Evolutionary conservation across 2,797 vertebrate species (phyloP).

Genomic region (Eurystomus glaucurus): DNA sequence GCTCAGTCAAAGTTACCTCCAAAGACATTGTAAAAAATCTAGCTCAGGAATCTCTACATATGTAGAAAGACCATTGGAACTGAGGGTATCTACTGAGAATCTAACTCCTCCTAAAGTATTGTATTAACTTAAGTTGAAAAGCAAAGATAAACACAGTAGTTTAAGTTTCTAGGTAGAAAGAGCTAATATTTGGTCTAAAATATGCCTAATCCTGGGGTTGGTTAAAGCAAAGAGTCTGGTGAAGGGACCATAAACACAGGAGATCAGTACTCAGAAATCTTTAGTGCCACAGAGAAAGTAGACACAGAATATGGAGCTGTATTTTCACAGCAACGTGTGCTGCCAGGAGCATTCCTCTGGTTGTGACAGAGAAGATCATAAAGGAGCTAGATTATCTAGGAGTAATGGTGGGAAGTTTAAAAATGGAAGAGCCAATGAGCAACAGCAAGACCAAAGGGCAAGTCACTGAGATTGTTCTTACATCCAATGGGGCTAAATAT

Average conservation of each 20-base stretch:
- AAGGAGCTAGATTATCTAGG: neutral
- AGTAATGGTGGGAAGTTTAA: neutral
- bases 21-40: neutral
- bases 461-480: neutral
- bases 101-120: neutral
- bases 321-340: neutral
- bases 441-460: neutral
- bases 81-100: neutral
- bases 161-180: neutral
- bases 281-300: neutral
- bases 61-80: neutral
- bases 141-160: neutral
- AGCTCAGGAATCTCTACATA: neutral
- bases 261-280: neutral
- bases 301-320: neutral
- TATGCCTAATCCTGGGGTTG: neutral
- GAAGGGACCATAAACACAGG: neutral
- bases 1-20: neutral
- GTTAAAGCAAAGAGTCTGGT: neutral
- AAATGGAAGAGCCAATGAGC: neutral
- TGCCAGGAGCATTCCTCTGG: neutral
- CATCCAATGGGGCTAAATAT: neutral
- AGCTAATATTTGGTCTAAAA: neutral
- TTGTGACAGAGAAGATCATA: neutral
- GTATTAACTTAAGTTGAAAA: neutral